These are phyloP conservation scores for Notodonta dromedarius DNA, from an alignment of 2,888 invertebrate genomes.

Conservation along the genomic window DNA sequence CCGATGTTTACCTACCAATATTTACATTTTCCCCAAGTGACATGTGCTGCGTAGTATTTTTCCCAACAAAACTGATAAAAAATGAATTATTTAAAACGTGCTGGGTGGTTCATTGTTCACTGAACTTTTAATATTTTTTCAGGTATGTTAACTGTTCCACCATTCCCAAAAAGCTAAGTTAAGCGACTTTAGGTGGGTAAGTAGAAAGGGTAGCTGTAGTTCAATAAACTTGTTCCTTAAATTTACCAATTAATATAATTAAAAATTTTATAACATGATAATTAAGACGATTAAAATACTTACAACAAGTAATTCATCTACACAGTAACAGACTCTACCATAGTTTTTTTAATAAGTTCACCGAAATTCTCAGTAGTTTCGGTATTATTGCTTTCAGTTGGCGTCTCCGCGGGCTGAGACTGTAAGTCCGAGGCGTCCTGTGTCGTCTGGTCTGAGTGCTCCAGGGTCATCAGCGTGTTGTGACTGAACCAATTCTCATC, in stretches of 20 bases:
- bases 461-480: slow-evolving; percentile 69
- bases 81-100: no score
- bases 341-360: slow-evolving; percentile 96
- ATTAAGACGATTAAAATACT: slow-evolving; percentile 67
- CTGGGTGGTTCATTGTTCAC: no score
- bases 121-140: no score
- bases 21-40: no score
- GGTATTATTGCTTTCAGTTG: slow-evolving; percentile 50
- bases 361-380: slow-evolving; percentile 90
- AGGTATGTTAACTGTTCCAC: no score
- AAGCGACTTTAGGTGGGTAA: no score
- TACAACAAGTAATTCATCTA: slow-evolving; percentile 82
- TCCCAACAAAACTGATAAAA: no score
- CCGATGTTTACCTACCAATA: no score
- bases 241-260: slow-evolving; percentile 72
- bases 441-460: slow-evolving; percentile 66
- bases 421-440: slow-evolving; percentile 62
- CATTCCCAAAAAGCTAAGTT: no score
- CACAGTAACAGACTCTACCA: slow-evolving; percentile 95
- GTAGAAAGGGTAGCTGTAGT: not conserved
- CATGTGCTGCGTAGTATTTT: no score
- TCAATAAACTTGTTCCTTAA: slow-evolving; percentile 21
- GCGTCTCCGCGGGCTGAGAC: slow-evolving; percentile 44
- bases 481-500: slow-evolving; percentile 81
- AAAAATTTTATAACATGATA: slow-evolving; percentile 76